Evolutionary conservation across 2,113 vertebrate species (phyloP), one percentile per base, ranked within the genome.

Genomic region (Heterocephalus glaber): DNA sequence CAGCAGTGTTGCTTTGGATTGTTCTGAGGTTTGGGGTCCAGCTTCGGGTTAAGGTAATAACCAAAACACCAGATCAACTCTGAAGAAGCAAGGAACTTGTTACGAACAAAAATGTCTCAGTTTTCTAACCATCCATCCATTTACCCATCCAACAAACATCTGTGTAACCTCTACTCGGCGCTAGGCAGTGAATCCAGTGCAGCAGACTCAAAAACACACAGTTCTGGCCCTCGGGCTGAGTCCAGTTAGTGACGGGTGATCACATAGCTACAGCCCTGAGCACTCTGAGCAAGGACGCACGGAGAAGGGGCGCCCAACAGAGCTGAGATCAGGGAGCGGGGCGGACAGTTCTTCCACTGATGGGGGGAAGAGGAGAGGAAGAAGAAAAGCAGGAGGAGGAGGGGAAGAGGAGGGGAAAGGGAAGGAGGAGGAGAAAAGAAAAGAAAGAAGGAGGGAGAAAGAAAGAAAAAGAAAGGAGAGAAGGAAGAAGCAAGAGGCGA

Each of bases 371-470:
- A 54, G 41, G 1, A 7, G 66, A 22, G 20, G n/a, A 56, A 30
- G 30, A 33, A n/a, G 10, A 35, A 12, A 5, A 56, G 33, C 1
- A 61, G 28, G 26, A 56, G n/a, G 3, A 24, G 30, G 30, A 22
- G 11, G 6, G 1, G 20, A 11, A 9, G 52, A 6, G 28, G 8
- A 49, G 19, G 10, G 54, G 17, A n/a, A 35, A 24, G 13, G 22
- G 4, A 20, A n/a, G 49, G 4, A 10, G 7, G 17, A 61, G 12
- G n/a, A 26, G 22, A 28, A 5, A 6, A 30, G 24, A 7, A 30
- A 3, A 7, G 7, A 68, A 5, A 0, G 6, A 9, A 19, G 20
- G 28, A 47, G 35, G 33, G 6, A 22, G 44, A 3, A 44, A 8
- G 61, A 41, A 28, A 33, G 14, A 70, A 38, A 8, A 3, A 54